phyloP scores from a whole-genome alignment of 30 jellyfish, hydroid and myxozoan species.

The Cassiopea andromeda region DNA sequence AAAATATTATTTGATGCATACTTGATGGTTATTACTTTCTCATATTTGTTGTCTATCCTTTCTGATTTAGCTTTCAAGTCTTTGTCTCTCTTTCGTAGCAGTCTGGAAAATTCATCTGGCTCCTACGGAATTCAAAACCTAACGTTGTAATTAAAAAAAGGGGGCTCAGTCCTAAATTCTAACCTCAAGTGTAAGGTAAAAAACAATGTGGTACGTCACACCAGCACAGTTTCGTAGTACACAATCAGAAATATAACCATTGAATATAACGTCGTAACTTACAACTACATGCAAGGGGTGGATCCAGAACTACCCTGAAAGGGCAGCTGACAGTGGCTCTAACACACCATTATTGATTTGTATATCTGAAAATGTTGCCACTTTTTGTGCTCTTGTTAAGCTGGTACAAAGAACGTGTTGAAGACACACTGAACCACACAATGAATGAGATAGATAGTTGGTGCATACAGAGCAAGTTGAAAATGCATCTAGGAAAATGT shows the following conservation, averaged over 20 bases:
- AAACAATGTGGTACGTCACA: too few relatives aligned
- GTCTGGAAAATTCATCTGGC: conserved; percentile 74
- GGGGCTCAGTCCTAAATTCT: too few relatives aligned
- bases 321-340: too few relatives aligned
- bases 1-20: not conserved
- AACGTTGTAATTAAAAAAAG: not conserved
- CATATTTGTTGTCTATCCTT: conserved; percentile 50
- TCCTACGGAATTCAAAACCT: conserved; percentile 55
- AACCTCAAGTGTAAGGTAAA: too few relatives aligned
- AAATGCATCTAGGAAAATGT: conserved; percentile 49
- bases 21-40: conserved; percentile 24
- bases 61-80: conserved; percentile 70
- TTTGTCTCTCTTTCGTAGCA: conserved; percentile 62
- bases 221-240: too few relatives aligned
- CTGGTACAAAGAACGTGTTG: conserved; percentile 17
- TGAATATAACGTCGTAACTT: too few relatives aligned
- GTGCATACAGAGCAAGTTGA: conserved; percentile 61
- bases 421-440: conserved; percentile 64
- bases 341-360: too few relatives aligned
- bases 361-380: too few relatives aligned
- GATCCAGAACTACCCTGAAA: too few relatives aligned
- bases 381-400: too few relatives aligned
- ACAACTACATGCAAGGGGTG: too few relatives aligned
- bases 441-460: conserved; percentile 55
- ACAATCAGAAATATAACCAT: too few relatives aligned